Conservation (phyloP, 35 echinoderm and acorn worm genomes). For the Ophioderma brevispina region DNA sequence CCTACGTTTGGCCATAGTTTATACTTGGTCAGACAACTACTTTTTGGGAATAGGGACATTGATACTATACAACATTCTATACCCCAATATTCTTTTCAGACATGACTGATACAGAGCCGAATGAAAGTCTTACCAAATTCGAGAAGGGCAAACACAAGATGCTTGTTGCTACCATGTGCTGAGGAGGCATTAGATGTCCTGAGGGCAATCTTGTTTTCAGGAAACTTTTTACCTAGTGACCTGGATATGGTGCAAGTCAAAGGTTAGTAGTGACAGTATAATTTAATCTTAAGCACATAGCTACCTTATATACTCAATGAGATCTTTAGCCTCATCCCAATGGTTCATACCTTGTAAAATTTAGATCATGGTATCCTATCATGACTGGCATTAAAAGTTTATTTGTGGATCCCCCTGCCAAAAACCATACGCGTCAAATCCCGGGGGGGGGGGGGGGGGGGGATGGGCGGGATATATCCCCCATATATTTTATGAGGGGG, state of each 20-base stretch:
- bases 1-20: too few species aligned
- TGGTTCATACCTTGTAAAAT: neutral
- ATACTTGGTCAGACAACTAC: too few species aligned
- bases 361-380: neutral
- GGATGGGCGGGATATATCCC: too few species aligned
- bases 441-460: too few species aligned
- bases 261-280: neutral
- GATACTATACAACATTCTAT: too few species aligned
- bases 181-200: neutral
- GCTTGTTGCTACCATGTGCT: constrained; percentile 57
- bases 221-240: neutral
- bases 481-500: too few species aligned
- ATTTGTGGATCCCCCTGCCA: too few species aligned
- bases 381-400: too few species aligned
- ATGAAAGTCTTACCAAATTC: constrained; percentile 30
- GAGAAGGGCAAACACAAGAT: constrained; percentile 48
- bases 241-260: neutral
- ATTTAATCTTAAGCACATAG: neutral
- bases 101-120: constrained; percentile 15
- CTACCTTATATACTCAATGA: neutral
- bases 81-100: too few species aligned
- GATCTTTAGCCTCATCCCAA: neutral
- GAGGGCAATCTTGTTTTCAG: neutral
- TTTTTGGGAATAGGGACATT: too few species aligned
- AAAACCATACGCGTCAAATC: too few species aligned